Conservation (phyloP, 2,113 vertebrate genomes). For the Fukomys damarensis region DNA sequence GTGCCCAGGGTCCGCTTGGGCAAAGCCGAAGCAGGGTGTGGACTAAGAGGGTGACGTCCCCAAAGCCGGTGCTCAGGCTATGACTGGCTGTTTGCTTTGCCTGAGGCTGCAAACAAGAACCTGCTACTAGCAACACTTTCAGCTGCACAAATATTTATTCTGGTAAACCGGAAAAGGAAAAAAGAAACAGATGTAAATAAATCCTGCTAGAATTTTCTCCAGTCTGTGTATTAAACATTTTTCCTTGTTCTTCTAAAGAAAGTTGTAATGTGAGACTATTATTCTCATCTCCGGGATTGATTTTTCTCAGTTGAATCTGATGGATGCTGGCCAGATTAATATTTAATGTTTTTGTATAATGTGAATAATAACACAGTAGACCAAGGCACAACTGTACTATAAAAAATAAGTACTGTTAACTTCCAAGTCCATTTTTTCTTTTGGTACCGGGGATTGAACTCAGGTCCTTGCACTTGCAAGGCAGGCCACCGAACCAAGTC, state of each 20-base stretch:
- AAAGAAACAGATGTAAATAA: conserved; percentile 62
- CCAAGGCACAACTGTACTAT: background rate
- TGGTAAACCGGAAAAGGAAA: conserved; percentile 68
- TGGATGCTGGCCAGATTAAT: conserved; percentile 52
- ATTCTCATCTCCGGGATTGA: conserved; percentile 47
- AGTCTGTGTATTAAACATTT: conserved; percentile 55
- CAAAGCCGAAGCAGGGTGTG: background rate
- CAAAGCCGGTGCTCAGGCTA: background rate
- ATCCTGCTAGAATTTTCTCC: conserved; percentile 60
- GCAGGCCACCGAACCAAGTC: too few relatives aligned
- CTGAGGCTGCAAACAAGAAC: conserved; percentile 18
- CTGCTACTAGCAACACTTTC: conserved; percentile 59
- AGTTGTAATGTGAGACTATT: conserved; percentile 29
- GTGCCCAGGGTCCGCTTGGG: background rate
- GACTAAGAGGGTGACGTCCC: background rate
- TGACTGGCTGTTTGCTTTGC: background rate
- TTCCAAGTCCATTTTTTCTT: conserved; percentile 15
- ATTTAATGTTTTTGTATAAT: conserved; percentile 70
- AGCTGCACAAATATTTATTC: conserved; percentile 78
- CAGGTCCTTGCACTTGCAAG: too few relatives aligned
- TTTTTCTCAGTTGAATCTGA: conserved; percentile 49
- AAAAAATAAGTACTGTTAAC: conserved; percentile 33
- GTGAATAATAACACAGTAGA: conserved; percentile 45
- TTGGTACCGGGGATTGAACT: too few relatives aligned
- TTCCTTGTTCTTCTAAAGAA: conserved; percentile 73